Conservation (phyloP, 2,888 invertebrate species). For the Harpagoxenus sublaevis region DNA sequence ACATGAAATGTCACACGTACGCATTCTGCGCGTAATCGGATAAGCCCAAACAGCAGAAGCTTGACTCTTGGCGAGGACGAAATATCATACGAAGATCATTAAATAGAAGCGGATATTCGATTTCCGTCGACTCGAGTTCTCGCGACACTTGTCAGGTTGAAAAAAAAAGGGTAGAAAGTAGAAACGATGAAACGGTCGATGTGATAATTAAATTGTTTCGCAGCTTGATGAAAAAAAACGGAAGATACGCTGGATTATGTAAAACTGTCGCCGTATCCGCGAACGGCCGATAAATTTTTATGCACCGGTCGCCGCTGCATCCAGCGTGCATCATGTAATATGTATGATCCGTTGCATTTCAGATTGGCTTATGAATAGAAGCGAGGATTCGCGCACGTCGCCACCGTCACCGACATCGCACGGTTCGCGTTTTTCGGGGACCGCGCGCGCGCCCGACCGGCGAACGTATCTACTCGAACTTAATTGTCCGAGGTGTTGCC, state of each 20-base stretch:
- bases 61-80: neutral
- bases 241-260: slow-evolving; percentile 28
- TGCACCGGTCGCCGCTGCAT: neutral
- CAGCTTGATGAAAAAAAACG: slow-evolving; percentile 1
- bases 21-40: neutral
- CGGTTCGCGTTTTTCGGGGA: slow-evolving; percentile 37
- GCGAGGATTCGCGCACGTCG: slow-evolving; percentile 42
- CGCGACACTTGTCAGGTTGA: neutral
- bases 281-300: slow-evolving; percentile 42
- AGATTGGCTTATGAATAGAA: slow-evolving; percentile 44
- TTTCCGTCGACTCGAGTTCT: neutral
- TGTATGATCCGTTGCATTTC: slow-evolving; percentile 60
- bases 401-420: neutral
- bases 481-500: slow-evolving; percentile 69
- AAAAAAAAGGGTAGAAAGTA: neutral
- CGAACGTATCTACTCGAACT: slow-evolving; percentile 36
- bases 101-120: neutral
- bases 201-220: slow-evolving; percentile 47
- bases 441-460: slow-evolving; percentile 27
- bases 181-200: neutral
- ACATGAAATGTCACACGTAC: neutral
- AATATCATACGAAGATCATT: neutral
- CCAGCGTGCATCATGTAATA: slow-evolving; percentile 38
- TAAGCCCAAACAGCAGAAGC: neutral
- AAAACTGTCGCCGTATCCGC: slow-evolving; percentile 24